These are phyloP conservation scores for Hirtodrosophila histrioides DNA, from an alignment of 2,888 invertebrate species.

Conservation along the genomic window DNA sequence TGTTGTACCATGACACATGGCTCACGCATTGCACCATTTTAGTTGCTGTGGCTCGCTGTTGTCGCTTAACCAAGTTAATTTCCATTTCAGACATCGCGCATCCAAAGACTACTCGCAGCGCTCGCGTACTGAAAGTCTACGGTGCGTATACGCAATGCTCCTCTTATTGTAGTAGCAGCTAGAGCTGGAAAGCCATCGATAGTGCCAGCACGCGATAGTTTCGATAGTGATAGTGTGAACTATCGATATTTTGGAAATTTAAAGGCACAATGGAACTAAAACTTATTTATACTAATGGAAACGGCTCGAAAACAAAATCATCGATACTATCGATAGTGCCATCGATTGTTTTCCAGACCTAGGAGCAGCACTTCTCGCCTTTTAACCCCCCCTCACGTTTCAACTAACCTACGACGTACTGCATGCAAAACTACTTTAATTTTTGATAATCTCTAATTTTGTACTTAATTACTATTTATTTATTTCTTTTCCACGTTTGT, in stretches of 20 bases:
- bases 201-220: background rate
- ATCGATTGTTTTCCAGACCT: background rate
- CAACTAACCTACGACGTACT: constrained; percentile 32
- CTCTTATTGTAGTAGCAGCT: constrained; percentile 25
- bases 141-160: constrained; percentile 85
- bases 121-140: constrained; percentile 92
- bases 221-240: background rate
- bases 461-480: constrained; percentile 27
- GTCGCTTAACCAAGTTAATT: constrained; percentile 66
- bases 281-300: too few relatives aligned
- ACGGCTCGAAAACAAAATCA: too few relatives aligned
- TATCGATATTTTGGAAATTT: too few relatives aligned
- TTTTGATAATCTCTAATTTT: constrained; percentile 8
- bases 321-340: background rate
- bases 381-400: constrained; percentile 9
- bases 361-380: constrained; percentile 7
- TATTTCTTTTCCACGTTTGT: constrained; percentile 41
- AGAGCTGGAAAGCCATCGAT: too few relatives aligned
- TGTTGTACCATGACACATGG: constrained; percentile 1
- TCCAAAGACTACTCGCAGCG: constrained; percentile 93
- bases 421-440: constrained; percentile 34
- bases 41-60: constrained; percentile 45
- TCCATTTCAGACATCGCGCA: constrained; percentile 87
- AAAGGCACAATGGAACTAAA: too few relatives aligned
- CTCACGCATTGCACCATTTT: constrained; percentile 12